Evolutionary conservation across 37 sponge, comb jelly and placozoan genomes (phyloP), one percentile per base, ranked within the genome.

Genomic region (Mnemiopsis leidyi): DNA sequence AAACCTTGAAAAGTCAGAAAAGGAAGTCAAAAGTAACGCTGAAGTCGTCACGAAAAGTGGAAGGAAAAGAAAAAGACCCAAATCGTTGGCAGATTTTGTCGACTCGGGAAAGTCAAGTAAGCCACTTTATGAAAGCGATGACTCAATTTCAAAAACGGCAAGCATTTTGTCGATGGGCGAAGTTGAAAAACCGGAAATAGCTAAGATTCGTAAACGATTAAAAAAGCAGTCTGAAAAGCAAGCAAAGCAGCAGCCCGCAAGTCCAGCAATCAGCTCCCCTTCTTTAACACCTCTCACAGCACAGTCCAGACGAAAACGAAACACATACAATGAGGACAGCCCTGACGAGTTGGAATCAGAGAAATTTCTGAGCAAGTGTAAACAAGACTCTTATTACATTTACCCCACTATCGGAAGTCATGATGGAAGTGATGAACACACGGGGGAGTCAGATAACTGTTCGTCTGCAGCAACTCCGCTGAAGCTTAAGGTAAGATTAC

Each of bases 351-450:
- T 77, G 16, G 79, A 77, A 34, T 77, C 79, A 13, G 32, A 77
- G 32, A 31, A 77, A 34, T 77, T 77, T 20, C 79, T 77, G 20
- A 77, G 79, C 32, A 77, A 77, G 33, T 77, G 79, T 18, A 77
- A 77, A 32, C 79, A 77, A 34, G 79, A 77, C 79, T 77, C 79
- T 32, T 77, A 77, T 32, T 77, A 77, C 35, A 77, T 77, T 31
- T 77, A 77, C 79, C 79, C 79, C 3, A 77, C 79, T 31, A 77
- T 77, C 0, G 79, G 79, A 3, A 32, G 33, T 13, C 26, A 26
- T 28, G 79, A 77, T 32, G 29, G 3, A 7, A 32, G 32, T 77
- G 36, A 77, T 32, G 61, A 48, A 13, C 61, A 48, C 13, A 48
- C 61, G 5, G 61, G 61, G 5, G 61, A 48, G 61, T 77, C 79